Evolutionary conservation across 2,113 vertebrate species (phyloP).

Genomic region (Hirundichthys speculiger): DNA sequence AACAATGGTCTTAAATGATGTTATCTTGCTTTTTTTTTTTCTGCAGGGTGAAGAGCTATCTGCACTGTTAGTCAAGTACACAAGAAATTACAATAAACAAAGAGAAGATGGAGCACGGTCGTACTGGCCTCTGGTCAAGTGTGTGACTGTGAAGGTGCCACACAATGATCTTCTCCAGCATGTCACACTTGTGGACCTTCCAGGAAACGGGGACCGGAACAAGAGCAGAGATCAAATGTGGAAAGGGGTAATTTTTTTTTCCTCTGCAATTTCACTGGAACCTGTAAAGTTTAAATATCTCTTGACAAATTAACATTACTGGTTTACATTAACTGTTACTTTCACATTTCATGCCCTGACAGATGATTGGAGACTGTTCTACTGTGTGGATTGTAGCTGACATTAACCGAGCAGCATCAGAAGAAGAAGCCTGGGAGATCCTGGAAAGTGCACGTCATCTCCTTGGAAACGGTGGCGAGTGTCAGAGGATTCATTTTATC

Average conservation of each 20-base stretch:
- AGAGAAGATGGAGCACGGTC: neutral
- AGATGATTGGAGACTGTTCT: conserved; percentile 56
- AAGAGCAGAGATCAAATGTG: conserved; percentile 61
- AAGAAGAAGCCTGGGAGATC: conserved; percentile 20
- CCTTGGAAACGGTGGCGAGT: conserved; percentile 59
- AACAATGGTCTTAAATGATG: too few relatives aligned
- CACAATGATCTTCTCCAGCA: conserved; percentile 41
- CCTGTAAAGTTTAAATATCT: neutral
- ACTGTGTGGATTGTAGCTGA: conserved; percentile 64
- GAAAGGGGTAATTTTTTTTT: conserved; percentile 37
- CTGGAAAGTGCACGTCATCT: conserved; percentile 14
- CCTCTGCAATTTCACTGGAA: neutral
- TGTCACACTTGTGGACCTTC: conserved; percentile 66
- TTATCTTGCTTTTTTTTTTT: too few relatives aligned
- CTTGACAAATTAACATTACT: too few relatives aligned
- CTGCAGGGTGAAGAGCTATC: conserved; percentile 48
- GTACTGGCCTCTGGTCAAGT: conserved; percentile 67
- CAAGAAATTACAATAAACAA: conserved; percentile 13
- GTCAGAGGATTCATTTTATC: conserved; percentile 33
- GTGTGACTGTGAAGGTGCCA: conserved; percentile 61
- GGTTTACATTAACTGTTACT: too few relatives aligned
- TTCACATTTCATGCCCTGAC: too few relatives aligned
- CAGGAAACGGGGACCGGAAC: conserved; percentile 65
- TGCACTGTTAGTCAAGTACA: conserved; percentile 22
- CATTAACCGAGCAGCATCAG: conserved; percentile 36